Conservation (phyloP, 1,140 invertebrate genomes). For the Chironomus striatipennis region DNA sequence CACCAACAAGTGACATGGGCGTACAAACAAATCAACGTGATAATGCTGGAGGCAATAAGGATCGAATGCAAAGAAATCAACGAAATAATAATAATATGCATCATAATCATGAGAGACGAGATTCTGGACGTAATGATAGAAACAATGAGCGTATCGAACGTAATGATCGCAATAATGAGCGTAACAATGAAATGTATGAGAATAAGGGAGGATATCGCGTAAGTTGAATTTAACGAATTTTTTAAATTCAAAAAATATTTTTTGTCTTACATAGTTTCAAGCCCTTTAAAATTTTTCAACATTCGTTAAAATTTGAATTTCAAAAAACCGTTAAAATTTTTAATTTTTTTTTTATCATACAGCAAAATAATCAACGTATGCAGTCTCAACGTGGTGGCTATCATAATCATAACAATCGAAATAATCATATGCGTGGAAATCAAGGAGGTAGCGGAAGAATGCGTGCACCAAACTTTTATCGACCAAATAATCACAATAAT, state of each 20-base stretch:
- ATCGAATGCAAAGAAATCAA: background rate
- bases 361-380: background rate
- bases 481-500: conserved; percentile 27
- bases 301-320: background rate
- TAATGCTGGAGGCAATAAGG: background rate
- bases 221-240: background rate
- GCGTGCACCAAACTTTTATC: conserved; percentile 29
- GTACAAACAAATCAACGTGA: conserved; percentile 52
- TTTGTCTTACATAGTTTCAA: too few relatives aligned
- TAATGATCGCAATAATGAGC: conserved; percentile 25
- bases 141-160: conserved; percentile 25
- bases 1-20: conserved; percentile 73
- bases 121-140: conserved; percentile 12
- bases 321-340: background rate
- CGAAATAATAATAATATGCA: conserved; percentile 29
- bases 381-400: conserved; percentile 35
- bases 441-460: conserved; percentile 36
- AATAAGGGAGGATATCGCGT: conserved; percentile 26
- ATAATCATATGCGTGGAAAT: conserved; percentile 26
- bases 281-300: background rate
- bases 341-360: background rate
- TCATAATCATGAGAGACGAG: conserved; percentile 11
- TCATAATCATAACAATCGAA: conserved; percentile 38
- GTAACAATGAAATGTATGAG: conserved; percentile 26
- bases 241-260: too few relatives aligned